Base-by-base conservation (phyloP, 2,888 invertebrate species). In the Dorcus hopei region DNA sequence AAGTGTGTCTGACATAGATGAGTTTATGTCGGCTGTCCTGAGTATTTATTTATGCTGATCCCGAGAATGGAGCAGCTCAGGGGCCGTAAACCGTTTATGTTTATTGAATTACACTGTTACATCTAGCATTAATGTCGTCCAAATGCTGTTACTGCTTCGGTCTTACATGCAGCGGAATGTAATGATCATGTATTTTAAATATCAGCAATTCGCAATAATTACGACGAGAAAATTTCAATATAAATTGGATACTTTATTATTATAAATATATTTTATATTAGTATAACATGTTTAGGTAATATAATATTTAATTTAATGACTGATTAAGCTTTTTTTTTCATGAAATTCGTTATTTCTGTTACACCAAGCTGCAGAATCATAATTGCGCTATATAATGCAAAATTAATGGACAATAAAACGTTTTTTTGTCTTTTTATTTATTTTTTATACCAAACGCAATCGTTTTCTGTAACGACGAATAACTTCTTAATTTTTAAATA, bases 71-170 rank as follows among this genome's bases (percentile, higher is more conserved):
- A 69, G 66, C 69, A 77, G 77, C 74, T 76, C 74, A 62, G 65
- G 69, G 69, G 64, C 63, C 72, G 71, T 75, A 77, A 76, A 74
- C 68, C 69, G 72, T 74, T 74, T 73, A 73, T 74, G 74, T 75
- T 77, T 76, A 76, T 75, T 75, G 75, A 75, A 74, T 74, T 74
- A 73, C 72, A 69, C 73, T 69, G 74, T 75, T 73, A 72, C 68
- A 70, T 79, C 78, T 70, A 77, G 75, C 73, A 72, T 74, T 72
- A 70, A 72, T 67, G 71, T 70, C 69, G 70, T 64, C 69, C 64
- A 64, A 74, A 72, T 70, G 71, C 68, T 69, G 68, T 70, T 72
- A 71, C 67, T 70, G 70, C 70, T 66, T 66, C 62, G 63, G 65
- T 58, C 68, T 67, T 63, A 58, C 59, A 63, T 52, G 58, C 58